These are phyloP conservation scores for Podarcis raffonei DNA, from an alignment of 2,113 vertebrate genomes.

Conservation along the genomic window DNA sequence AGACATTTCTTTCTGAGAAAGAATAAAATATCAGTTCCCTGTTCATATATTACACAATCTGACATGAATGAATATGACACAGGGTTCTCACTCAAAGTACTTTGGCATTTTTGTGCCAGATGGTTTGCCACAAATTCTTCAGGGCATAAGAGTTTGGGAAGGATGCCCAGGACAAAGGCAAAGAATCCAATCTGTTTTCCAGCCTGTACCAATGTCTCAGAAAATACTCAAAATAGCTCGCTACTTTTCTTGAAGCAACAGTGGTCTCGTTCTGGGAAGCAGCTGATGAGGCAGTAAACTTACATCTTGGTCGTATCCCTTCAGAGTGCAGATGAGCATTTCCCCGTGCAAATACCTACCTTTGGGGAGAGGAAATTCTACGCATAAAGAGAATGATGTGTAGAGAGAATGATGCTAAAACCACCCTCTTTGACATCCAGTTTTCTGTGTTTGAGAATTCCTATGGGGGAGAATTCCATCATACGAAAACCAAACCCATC, in stretches of 20 bases:
- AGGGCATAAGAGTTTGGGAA: slow-evolving; percentile 23
- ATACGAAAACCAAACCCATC: too few relatives aligned
- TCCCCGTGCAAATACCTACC: neutral
- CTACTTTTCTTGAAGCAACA: neutral
- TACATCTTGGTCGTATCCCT: neutral
- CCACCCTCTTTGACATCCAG: neutral
- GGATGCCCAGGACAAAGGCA: slow-evolving; percentile 26
- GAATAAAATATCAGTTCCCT: slow-evolving; percentile 18
- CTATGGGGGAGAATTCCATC: neutral
- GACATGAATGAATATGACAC: fast-evolving
- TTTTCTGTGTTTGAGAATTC: neutral
- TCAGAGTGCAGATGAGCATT: neutral
- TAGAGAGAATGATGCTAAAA: neutral
- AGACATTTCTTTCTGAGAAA: neutral
- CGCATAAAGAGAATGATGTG: neutral
- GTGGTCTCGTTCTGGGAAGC: neutral
- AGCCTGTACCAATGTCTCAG: neutral
- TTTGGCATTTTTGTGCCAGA: slow-evolving; percentile 33
- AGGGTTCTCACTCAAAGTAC: neutral
- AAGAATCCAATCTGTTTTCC: slow-evolving; percentile 16
- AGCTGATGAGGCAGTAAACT: neutral
- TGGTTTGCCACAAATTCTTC: slow-evolving; percentile 12
- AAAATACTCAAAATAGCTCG: neutral
- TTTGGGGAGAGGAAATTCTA: neutral
- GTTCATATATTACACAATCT: slow-evolving; percentile 4